Evolutionary conservation across 2,113 vertebrate genomes (phyloP).

Genomic region (Hippoglossus stenolepis): DNA sequence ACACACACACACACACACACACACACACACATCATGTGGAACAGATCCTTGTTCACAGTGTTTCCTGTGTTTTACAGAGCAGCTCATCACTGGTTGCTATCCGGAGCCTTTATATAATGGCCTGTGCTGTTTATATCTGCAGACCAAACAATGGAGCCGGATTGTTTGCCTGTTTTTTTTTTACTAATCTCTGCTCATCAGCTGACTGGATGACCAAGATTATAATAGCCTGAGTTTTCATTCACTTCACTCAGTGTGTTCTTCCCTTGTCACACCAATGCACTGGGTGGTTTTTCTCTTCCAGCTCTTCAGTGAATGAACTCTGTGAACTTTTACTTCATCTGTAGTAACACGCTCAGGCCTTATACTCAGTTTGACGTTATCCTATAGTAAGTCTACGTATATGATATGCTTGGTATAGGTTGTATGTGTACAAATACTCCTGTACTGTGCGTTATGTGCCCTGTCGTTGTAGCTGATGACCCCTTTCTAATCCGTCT

Average conservation of each 20-base stretch:
- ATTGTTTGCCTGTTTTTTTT: conserved; percentile 64
- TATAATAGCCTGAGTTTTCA: conserved; percentile 66
- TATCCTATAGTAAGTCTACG: background rate
- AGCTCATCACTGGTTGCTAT: conserved; percentile 70
- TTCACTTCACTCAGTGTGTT: conserved; percentile 41
- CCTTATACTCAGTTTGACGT: background rate
- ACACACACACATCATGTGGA: conserved; percentile 70
- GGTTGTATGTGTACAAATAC: background rate
- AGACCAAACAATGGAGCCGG: conserved; percentile 66
- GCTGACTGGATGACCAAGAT: conserved; percentile 72
- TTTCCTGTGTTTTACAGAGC: conserved; percentile 77
- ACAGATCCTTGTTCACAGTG: conserved; percentile 71
- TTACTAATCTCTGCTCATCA: conserved; percentile 69
- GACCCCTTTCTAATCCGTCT: too few species aligned
- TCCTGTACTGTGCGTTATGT: background rate
- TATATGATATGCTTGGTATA: background rate
- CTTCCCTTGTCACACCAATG: conserved; percentile 27
- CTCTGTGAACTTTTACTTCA: conserved; percentile 32
- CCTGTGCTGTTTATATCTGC: conserved; percentile 67
- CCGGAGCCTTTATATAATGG: conserved; percentile 71
- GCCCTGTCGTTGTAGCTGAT: background rate
- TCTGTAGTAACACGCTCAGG: background rate
- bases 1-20: conserved; percentile 28
- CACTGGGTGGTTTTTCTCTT: background rate
- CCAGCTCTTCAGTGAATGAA: conserved; percentile 26